Conservation (phyloP, 2,113 vertebrate genomes). For the Pseudopipra pipra region DNA sequence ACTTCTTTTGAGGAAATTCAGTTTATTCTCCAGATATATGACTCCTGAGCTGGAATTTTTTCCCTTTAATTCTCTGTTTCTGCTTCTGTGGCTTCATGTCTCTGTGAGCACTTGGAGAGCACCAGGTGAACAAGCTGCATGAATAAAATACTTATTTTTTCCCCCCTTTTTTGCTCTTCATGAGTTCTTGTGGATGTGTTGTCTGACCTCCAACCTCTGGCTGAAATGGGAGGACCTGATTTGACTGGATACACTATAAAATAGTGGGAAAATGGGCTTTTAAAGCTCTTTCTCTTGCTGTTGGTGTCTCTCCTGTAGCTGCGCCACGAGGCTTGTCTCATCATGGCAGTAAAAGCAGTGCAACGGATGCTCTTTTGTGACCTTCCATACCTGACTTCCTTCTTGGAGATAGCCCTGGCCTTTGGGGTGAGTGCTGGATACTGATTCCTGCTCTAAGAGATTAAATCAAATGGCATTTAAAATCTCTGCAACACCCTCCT, state of each 20-base stretch:
- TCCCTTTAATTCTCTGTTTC: not conserved
- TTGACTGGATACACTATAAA: not conserved
- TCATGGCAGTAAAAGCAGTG: conserved; percentile 57
- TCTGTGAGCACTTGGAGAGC: not conserved
- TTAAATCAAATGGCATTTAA: not conserved
- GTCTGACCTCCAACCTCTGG: not conserved
- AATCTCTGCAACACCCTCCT: not conserved
- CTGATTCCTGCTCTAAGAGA: not conserved
- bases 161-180: not conserved
- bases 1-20: not conserved
- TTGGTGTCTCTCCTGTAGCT: not conserved
- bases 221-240: not conserved
- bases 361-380: conserved; percentile 41
- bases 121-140: not conserved
- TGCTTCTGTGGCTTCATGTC: not conserved
- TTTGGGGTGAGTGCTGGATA: conserved; percentile 53
- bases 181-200: not conserved
- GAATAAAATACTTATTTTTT: not conserved
- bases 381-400: not conserved
- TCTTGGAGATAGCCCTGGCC: conserved; percentile 40
- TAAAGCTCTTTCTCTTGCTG: not conserved
- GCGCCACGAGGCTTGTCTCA: conserved; percentile 21
- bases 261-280: not conserved
- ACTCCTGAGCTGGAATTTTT: not conserved
- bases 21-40: not conserved